Evolutionary conservation across 1,140 invertebrate species (phyloP).

Genomic region (fruit fly (Drosophila melanogaster)): DNA sequence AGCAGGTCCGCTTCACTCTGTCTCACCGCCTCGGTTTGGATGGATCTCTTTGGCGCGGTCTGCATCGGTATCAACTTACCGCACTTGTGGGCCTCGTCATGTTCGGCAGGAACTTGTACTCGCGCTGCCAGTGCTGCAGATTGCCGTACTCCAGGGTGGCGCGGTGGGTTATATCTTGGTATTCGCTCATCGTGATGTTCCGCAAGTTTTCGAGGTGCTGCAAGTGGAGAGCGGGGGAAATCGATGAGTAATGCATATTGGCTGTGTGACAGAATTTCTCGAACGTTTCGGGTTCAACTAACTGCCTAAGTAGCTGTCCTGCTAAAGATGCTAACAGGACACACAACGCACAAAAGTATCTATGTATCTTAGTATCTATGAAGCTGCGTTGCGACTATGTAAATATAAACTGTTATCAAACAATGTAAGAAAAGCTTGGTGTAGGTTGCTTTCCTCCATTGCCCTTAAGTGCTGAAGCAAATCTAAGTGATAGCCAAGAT

Average conservation of each 20-base stretch:
- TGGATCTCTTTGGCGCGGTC: neutral
- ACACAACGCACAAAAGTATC: too few species aligned
- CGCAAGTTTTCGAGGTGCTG: conserved; percentile 55
- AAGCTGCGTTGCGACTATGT: too few species aligned
- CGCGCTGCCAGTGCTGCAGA: conserved; percentile 51
- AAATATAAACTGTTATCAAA: too few species aligned
- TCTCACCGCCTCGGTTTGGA: neutral
- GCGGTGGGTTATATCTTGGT: conserved; percentile 22
- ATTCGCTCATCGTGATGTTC: conserved; percentile 56
- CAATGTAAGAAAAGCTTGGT: too few species aligned
- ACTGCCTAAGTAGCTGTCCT: neutral
- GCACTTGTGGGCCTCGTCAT: conserved; percentile 59
- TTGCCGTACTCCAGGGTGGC: conserved; percentile 56
- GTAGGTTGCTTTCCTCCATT: too few species aligned
- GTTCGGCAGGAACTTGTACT: conserved; percentile 78
- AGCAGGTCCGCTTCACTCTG: conserved; percentile 56
- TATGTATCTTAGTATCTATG: too few species aligned
- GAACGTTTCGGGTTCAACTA: neutral
- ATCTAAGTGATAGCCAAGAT: too few species aligned
- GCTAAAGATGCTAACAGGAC: too few species aligned
- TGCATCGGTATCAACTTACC: conserved; percentile 50
- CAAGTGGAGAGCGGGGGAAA: conserved; percentile 1
- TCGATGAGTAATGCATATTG: conserved; percentile 13
- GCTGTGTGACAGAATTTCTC: neutral
- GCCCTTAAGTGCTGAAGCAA: too few species aligned